A percentile compares a stretch with the other conserved stretches of the same genome.
phyloP scores from a whole-genome alignment of 37 sponge, comb jelly and placozoan genomes.

The Cliona cf. orientalis region DNA sequence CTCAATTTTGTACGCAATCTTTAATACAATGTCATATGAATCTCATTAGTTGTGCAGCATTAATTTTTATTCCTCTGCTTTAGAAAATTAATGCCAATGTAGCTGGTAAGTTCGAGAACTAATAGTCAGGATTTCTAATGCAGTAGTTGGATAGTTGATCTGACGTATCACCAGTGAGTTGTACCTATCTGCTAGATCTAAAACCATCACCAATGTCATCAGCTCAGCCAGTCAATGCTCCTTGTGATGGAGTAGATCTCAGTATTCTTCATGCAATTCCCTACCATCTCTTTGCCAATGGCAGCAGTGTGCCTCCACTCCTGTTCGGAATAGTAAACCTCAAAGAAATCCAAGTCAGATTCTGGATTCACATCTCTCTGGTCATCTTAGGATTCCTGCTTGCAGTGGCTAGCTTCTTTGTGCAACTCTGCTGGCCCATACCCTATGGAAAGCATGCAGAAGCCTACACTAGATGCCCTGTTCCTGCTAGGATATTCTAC shows the following conservation, averaged over 20 bases:
- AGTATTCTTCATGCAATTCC: slow-evolving; percentile 42
- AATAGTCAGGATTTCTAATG: too few relatives aligned
- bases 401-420: slow-evolving; percentile 48
- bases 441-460: slow-evolving; percentile 73
- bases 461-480: slow-evolving; percentile 9
- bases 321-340: background rate
- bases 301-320: background rate
- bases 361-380: slow-evolving; percentile 75
- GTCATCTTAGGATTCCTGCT: slow-evolving; percentile 61
- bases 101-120: too few relatives aligned
- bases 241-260: background rate
- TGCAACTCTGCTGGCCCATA: slow-evolving; percentile 49
- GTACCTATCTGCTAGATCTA: too few relatives aligned
- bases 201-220: too few relatives aligned
- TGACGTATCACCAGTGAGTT: too few relatives aligned
- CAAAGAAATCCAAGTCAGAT: slow-evolving; percentile 27
- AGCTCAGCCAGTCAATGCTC: too few relatives aligned
- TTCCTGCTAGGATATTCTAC: slow-evolving; percentile 46
- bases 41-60: background rate
- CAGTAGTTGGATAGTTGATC: too few relatives aligned
- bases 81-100: background rate
- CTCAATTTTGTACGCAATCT: too few relatives aligned
- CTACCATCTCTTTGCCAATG: slow-evolving; percentile 31
- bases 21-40: too few relatives aligned
- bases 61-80: background rate